A percentile compares a stretch with the other conserved stretches of the same genome.
These are phyloP conservation scores for Ochropleura plecta DNA, from an alignment of 2,888 invertebrate species.

Conservation along the genomic window DNA sequence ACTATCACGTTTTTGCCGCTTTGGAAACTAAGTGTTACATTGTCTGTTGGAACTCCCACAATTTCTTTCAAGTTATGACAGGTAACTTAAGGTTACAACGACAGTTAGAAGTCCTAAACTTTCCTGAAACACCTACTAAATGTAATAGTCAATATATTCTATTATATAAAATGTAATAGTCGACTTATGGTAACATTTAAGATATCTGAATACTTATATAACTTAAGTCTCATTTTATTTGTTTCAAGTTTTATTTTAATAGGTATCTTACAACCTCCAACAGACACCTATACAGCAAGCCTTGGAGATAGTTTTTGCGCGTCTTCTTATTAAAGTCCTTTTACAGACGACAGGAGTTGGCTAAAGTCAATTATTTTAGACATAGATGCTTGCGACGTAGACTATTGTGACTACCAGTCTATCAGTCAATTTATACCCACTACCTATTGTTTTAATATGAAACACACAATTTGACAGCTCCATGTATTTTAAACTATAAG, in stretches of 20 bases:
- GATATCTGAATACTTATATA: too few relatives aligned
- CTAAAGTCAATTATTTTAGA: not conserved
- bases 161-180: too few relatives aligned
- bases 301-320: not conserved
- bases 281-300: too few relatives aligned
- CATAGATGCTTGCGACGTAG: not conserved
- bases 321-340: not conserved
- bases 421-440: not conserved
- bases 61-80: conserved; percentile 13
- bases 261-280: too few relatives aligned
- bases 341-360: not conserved
- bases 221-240: too few relatives aligned
- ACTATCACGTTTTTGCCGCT: conserved; percentile 36
- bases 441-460: not conserved
- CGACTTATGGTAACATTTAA: too few relatives aligned
- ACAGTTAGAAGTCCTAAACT: not conserved
- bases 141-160: too few relatives aligned
- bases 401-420: not conserved
- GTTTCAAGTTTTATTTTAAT: too few relatives aligned
- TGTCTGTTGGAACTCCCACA: conserved; percentile 14
- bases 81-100: conserved; percentile 17
- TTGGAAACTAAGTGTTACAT: conserved; percentile 1
- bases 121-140: too few relatives aligned
- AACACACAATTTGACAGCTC: conserved; percentile 1
- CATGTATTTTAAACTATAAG: not conserved